phyloP scores from a whole-genome alignment of 2,888 invertebrate species.

The Patella pellucida region DNA sequence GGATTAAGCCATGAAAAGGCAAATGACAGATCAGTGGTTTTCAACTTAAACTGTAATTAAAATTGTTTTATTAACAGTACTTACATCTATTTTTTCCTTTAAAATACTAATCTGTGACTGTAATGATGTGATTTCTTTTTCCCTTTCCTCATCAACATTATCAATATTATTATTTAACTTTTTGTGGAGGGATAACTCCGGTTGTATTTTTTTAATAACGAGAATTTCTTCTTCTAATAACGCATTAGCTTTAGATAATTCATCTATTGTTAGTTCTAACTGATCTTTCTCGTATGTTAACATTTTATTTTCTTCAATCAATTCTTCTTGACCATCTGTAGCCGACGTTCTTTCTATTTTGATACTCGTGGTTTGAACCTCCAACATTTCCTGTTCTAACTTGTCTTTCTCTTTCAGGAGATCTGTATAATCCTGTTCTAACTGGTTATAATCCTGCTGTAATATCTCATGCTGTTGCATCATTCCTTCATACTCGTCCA shows the following conservation, averaged over 20 bases:
- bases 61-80: constrained; percentile 32
- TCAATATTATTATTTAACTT: background rate
- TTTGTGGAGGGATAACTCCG: background rate
- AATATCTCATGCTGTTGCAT: constrained; percentile 53
- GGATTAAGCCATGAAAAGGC: too few species aligned
- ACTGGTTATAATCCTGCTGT: constrained; percentile 57
- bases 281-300: constrained; percentile 52
- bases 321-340: constrained; percentile 35
- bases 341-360: constrained; percentile 36
- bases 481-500: constrained; percentile 54
- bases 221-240: constrained; percentile 47
- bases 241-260: constrained; percentile 52
- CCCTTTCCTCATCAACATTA: constrained; percentile 38
- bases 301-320: constrained; percentile 49
- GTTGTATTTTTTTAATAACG: constrained; percentile 1
- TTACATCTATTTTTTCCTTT: constrained; percentile 56
- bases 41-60: too few species aligned
- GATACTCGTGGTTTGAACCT: constrained; percentile 35
- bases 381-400: constrained; percentile 52
- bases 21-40: too few species aligned
- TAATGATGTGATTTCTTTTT: constrained; percentile 48
- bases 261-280: constrained; percentile 52
- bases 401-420: constrained; percentile 58
- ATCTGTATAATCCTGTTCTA: constrained; percentile 58
- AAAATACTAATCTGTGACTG: constrained; percentile 54